phyloP scores from a whole-genome alignment of 2,113 vertebrate genomes.

The Psittacula cyanocephala region DNA sequence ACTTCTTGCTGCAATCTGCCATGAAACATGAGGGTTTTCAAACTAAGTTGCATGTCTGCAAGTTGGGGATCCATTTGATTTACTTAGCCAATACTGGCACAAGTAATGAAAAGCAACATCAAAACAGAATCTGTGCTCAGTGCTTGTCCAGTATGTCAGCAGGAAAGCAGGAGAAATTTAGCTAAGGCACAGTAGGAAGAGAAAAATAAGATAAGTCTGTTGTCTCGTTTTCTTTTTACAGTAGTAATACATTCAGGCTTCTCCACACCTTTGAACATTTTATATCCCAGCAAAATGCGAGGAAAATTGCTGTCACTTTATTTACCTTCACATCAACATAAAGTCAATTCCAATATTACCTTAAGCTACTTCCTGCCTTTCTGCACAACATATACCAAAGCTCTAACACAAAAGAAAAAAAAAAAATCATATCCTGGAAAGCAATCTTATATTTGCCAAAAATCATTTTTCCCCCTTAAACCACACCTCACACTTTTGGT shows the following conservation, averaged over 20 bases:
- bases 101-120: not conserved
- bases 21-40: not conserved
- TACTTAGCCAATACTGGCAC: not conserved
- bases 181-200: not conserved
- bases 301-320: not conserved
- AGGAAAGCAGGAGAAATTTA: not conserved
- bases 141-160: not conserved
- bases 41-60: not conserved
- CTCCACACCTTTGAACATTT: not conserved
- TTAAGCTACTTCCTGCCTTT: not conserved
- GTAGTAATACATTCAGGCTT: not conserved
- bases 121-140: not conserved
- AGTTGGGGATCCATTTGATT: not conserved
- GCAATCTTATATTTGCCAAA: not conserved
- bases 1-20: not conserved
- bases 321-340: not conserved
- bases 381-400: not conserved
- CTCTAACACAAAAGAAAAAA: not conserved
- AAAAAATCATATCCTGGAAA: not conserved
- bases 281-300: not conserved
- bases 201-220: not conserved
- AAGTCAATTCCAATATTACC: not conserved
- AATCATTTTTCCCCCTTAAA: not conserved
- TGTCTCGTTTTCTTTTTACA: not conserved
- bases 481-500: not conserved